These are phyloP conservation scores for Hormaphis cornu DNA, from an alignment of 1,140 invertebrate species.

Conservation along the genomic window DNA sequence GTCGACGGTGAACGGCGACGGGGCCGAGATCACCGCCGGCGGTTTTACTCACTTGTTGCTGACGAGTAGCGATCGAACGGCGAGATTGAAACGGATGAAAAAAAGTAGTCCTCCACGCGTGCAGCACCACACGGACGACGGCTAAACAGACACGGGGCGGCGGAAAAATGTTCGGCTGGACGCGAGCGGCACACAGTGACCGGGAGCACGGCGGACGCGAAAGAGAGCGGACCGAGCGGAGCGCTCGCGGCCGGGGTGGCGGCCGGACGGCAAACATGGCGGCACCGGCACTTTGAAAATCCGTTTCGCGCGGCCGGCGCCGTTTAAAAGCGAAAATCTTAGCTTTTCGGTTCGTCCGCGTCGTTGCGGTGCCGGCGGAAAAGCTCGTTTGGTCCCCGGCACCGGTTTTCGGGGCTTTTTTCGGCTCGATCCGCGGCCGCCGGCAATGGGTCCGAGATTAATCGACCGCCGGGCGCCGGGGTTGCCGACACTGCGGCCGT, in stretches of 20 bases:
- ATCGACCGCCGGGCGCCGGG: background rate
- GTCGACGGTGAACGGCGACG: no score
- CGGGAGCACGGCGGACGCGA: background rate
- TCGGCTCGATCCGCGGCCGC: no score
- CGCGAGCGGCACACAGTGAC: background rate
- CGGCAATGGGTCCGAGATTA: background rate
- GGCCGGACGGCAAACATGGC: background rate
- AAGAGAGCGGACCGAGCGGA: background rate
- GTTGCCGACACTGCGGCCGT: background rate
- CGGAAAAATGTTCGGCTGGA: background rate
- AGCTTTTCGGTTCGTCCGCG: background rate
- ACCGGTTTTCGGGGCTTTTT: background rate
- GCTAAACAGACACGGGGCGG: background rate
- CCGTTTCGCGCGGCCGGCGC: no score
- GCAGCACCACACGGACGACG: background rate
- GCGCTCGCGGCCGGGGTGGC: background rate
- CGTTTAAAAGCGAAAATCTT: conserved; percentile 1
- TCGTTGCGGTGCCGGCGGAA: background rate
- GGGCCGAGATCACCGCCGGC: background rate
- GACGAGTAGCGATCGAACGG: background rate
- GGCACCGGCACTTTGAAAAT: background rate
- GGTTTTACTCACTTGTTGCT: background rate
- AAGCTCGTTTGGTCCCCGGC: background rate
- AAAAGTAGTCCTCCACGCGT: background rate
- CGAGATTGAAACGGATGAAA: conserved; percentile 4